Evolutionary conservation across 2,797 vertebrate species (phyloP).

Genomic region (Manis crassicaudata): DNA sequence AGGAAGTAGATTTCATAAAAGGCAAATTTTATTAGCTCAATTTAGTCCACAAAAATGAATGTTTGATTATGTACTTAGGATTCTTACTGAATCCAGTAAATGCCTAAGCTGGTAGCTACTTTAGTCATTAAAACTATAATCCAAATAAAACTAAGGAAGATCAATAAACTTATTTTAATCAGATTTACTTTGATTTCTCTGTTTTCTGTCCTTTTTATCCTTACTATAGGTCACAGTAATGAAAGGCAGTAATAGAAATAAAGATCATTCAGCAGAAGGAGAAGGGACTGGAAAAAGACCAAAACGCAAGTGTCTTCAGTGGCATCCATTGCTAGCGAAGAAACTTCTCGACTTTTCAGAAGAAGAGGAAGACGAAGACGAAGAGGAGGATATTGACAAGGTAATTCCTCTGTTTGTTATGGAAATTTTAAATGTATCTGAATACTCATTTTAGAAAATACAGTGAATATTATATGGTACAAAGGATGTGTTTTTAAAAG

Average conservation of each 20-base stretch:
- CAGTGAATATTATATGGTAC: not conserved
- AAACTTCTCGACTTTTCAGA: constrained; percentile 98
- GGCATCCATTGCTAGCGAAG: constrained; percentile 98
- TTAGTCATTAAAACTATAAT: constrained; percentile 64
- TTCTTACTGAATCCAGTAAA: constrained; percentile 61
- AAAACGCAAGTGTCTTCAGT: constrained; percentile 99
- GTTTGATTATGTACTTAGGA: constrained; percentile 49
- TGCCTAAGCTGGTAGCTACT: constrained; percentile 34
- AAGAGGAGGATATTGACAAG: constrained; percentile 96
- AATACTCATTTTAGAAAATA: not conserved
- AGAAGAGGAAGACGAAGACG: constrained; percentile 97
- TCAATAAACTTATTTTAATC: constrained; percentile 68
- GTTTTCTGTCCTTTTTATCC: not conserved
- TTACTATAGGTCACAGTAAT: constrained; percentile 91
- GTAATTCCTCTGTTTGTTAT: constrained; percentile 80
- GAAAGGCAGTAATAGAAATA: constrained; percentile 97
- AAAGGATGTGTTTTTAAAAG: not conserved
- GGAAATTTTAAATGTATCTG: not conserved
- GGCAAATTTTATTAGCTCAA: constrained; percentile 47
- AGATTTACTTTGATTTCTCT: constrained; percentile 55
- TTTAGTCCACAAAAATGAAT: constrained; percentile 52
- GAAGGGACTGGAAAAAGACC: constrained; percentile 95
- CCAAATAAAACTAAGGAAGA: constrained; percentile 56
- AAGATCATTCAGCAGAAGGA: constrained; percentile 93
- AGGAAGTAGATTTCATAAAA: constrained; percentile 64